Evolutionary conservation across 2,113 vertebrate genomes (phyloP).

Genomic region (Lophotis ruficrista): DNA sequence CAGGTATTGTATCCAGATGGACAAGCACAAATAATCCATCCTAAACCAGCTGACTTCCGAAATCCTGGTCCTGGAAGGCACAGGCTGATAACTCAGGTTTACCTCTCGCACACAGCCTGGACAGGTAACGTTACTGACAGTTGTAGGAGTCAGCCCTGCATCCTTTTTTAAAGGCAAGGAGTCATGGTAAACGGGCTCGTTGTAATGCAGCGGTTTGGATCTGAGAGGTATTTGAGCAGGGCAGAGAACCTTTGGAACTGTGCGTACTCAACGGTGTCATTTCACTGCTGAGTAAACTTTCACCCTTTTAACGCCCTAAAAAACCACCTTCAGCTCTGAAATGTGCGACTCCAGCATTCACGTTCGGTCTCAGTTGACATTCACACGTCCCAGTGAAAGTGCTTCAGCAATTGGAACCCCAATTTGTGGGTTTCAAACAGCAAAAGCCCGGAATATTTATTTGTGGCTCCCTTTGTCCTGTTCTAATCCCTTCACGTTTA

Average conservation of each 20-base stretch:
- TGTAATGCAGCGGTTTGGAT: not conserved
- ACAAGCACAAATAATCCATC: slow-evolving; percentile 94
- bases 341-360: accelerated
- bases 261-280: not conserved
- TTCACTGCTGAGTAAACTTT: not conserved
- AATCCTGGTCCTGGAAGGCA: slow-evolving; percentile 92
- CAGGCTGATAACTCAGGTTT: slow-evolving; percentile 95
- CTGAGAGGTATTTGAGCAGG: not conserved
- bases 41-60: slow-evolving; percentile 93
- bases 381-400: not conserved
- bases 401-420: not conserved
- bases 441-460: not conserved
- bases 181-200: accelerated
- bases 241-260: not conserved
- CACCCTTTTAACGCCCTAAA: not conserved
- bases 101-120: slow-evolving; percentile 95
- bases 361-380: not conserved
- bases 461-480: not conserved
- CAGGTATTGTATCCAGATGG: slow-evolving; percentile 96
- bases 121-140: slow-evolving; percentile 77
- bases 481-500: not conserved
- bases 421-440: not conserved
- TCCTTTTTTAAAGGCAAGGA: not conserved
- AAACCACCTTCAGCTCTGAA: not conserved
- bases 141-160: not conserved